phyloP scores from a whole-genome alignment of 2,797 vertebrate species.

The Cirrhinus molitorella region DNA sequence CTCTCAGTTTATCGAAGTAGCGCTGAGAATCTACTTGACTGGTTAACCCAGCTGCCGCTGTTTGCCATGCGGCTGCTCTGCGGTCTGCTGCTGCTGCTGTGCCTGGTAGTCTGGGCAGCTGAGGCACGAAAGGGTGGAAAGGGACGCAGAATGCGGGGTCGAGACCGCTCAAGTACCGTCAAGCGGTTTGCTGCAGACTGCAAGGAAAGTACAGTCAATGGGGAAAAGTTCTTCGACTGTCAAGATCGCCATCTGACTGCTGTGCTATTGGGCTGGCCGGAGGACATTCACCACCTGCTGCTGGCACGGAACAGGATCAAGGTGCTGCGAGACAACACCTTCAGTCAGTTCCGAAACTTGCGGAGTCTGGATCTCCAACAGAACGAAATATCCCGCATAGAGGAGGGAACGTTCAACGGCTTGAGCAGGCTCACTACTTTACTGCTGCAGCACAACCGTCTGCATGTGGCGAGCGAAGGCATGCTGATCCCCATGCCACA shows the following conservation, averaged over 20 bases:
- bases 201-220: constrained; percentile 85
- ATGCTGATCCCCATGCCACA: constrained; percentile 86
- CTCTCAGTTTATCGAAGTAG: constrained; percentile 57
- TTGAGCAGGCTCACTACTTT: constrained; percentile 90
- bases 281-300: constrained; percentile 92
- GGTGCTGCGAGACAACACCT: constrained; percentile 88
- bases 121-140: constrained; percentile 78
- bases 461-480: constrained; percentile 86
- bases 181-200: constrained; percentile 86
- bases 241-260: constrained; percentile 88
- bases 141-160: constrained; percentile 66
- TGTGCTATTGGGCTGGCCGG: constrained; percentile 87
- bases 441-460: constrained; percentile 92
- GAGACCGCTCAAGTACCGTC: constrained; percentile 70
- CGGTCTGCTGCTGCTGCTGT: constrained; percentile 77
- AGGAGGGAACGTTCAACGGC: constrained; percentile 88
- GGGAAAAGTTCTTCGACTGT: constrained; percentile 94
- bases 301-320: constrained; percentile 91
- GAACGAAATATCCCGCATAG: constrained; percentile 90
- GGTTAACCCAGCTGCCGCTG: constrained; percentile 56
- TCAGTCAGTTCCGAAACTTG: constrained; percentile 86
- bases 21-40: constrained; percentile 60
- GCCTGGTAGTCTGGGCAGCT: constrained; percentile 80
- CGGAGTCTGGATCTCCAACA: constrained; percentile 95
- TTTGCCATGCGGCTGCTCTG: constrained; percentile 84